Base-by-base conservation (phyloP, 2,113 vertebrate species). In the Mus spicilegus region DNA sequence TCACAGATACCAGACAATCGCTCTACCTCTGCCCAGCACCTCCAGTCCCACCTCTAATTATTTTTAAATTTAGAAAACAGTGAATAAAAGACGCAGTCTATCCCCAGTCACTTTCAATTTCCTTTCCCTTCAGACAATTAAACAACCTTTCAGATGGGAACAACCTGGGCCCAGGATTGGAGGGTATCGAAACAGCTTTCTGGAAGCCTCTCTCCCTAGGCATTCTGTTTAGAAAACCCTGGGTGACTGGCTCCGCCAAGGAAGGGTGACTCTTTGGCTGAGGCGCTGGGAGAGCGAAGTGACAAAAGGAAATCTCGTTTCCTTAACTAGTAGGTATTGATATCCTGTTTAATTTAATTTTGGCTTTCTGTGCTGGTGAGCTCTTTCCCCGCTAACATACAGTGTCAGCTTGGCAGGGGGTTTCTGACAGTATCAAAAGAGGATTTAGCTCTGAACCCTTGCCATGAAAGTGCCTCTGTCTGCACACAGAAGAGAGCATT, bases 261-360 rank as follows among this genome's bases (percentile, higher is more conserved):
- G 84, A 33, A 51, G 93, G 90, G 92, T 76, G 65, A 93, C 58
- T 87, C 56, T 97, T 98, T 98, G 97, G 98, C 97, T 97, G 96
- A 65, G 36, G 97, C 86, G 87, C 96, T 96, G 97, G 98, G 76
- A 97, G 96, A 97, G 97, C 96, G 98, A 95, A 65, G 65, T 39
- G 49, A 94, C 96, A 96, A 98, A 98, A 97, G 97, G 98, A 98
- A 98, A 95, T 97, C 98, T 89, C 33, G 95, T 98, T 98, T 98
- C 98, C 98, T 98, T 97, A 94, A 93, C 98, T 95, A 97, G 97
- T 98, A 97, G 97, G 95, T 98, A 98, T 98, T 99, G 98, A 98
- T 98, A 98, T 98, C 98, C 98, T 98, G 97, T 98, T 98, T 98
- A 97, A 97, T 98, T 98, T 98, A 97, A 98, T 98, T 98, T 98